Conservation (phyloP, 2,797 vertebrate species). For the Etheostoma nigrum region DNA sequence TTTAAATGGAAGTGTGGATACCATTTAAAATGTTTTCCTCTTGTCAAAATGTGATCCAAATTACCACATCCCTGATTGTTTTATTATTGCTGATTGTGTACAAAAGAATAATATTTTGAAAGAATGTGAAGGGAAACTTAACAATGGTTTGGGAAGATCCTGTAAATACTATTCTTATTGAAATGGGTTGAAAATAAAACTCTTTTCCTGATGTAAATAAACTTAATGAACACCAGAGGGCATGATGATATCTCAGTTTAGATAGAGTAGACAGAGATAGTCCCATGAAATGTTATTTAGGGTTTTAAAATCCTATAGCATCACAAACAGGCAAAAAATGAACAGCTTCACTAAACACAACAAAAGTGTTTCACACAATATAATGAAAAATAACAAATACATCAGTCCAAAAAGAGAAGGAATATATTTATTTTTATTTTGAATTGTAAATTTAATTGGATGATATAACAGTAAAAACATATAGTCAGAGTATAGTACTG, state of each 20-base stretch:
- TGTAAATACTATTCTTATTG: neutral
- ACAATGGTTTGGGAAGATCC: neutral
- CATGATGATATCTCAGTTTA: neutral
- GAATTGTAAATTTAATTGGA: no score
- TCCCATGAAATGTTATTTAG: neutral
- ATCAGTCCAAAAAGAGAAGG: no score
- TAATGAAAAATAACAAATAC: no score
- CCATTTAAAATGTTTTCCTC: slow-evolving; percentile 16
- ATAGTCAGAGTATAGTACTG: no score
- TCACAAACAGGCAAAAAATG: no score
- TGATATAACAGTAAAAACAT: no score
- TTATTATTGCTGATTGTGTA: neutral
- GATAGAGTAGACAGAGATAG: no score
- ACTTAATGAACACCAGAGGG: slow-evolving; percentile 3
- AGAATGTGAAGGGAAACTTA: neutral
- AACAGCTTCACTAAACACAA: no score
- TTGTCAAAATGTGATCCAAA: neutral
- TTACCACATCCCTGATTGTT: neutral
- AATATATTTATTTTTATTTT: no score
- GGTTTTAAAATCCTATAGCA: neutral
- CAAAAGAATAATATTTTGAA: slow-evolving; percentile 5
- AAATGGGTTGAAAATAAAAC: slow-evolving; percentile 40
- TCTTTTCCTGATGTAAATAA: neutral
- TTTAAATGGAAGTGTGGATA: neutral
- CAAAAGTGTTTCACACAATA: no score